Base-by-base conservation (phyloP, 2,888 invertebrate species). In the Crocallis elinguaria region DNA sequence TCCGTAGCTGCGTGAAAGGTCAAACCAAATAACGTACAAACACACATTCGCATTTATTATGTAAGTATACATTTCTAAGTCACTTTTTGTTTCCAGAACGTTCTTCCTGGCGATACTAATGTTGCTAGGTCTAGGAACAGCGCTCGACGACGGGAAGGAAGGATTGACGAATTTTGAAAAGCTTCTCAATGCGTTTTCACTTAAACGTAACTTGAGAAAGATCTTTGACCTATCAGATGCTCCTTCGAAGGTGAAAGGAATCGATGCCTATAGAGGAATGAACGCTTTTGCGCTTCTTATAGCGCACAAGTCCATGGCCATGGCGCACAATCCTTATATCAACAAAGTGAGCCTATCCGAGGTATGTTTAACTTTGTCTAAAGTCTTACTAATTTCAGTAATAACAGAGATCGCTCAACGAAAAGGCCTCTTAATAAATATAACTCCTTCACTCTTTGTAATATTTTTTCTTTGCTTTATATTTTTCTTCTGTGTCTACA, bases 221-320 rank as follows among this genome's bases (percentile, higher is more conserved):
- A 67, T 93, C 1, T 82, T 92, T 57, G 87, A 91, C 45, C 64
- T 86, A 19, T 80, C 87, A 1, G 85, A 88, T 49, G 71, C 82
- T 0, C 73, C 79, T 1, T 80, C 85, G 1, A 85, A 87, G 49
- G 83, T 93, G 27, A 85, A 86, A 53, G 92, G 92, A 0, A 70
- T 93, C 0, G 92, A 94, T 63, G 93, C 93, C 0, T 86, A 92
- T 37, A 79, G 93, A 62, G 90, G 90, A 1, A 67, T 93, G 19
- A 93, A 93, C 58, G 93, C 93, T 0, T 62, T 94, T 0, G 92
- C 90, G 0, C 70, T 94, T 48, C 70, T 93, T 2, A 65, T 93
- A 38, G 92, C 92, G 0, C 94, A 94, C 62, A 94, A 93, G 74
- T 90, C 92, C 0, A 92, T 93, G 88, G 93, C 93, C 0, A 84